A percentile compares a stretch with the other conserved stretches of the same genome.
These are phyloP conservation scores for Lasioglossum vierecki DNA, from an alignment of 2,888 invertebrate genomes.

Conservation along the genomic window DNA sequence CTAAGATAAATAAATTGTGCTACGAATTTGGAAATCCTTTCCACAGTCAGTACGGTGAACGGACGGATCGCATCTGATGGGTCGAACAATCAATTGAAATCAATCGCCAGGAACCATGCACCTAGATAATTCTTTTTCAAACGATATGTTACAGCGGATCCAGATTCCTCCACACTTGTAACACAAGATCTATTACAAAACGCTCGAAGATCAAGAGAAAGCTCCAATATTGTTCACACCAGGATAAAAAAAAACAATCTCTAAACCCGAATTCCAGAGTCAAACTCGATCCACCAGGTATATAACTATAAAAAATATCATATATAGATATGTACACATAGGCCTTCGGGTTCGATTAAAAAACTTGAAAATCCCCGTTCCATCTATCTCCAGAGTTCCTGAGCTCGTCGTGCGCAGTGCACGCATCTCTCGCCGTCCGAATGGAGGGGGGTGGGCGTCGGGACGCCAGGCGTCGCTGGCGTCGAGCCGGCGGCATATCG, in stretches of 20 bases:
- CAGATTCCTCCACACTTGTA: background rate
- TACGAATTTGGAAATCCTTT: background rate
- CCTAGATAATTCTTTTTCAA: no score
- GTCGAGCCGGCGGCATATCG: constrained; percentile 71
- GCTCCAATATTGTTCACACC: background rate
- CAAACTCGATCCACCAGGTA: background rate
- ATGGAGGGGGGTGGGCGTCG: constrained; percentile 66
- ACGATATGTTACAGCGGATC: no score
- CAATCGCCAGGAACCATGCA: background rate
- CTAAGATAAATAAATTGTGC: no score
- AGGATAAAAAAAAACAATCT: background rate
- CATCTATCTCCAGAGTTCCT: background rate
- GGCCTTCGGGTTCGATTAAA: background rate
- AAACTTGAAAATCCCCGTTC: background rate
- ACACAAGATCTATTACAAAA: background rate
- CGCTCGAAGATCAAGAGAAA: background rate
- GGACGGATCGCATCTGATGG: no score
- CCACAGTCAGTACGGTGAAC: no score
- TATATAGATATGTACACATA: background rate
- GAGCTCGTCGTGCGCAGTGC: constrained; percentile 18
- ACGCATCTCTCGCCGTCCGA: constrained; percentile 3
- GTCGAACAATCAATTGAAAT: background rate
- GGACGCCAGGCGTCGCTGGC: constrained; percentile 72
- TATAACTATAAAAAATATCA: background rate
- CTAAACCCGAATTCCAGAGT: background rate